Conservation (phyloP, 30 jellyfish, hydroid and myxozoan species). For the Sanderia malayensis region DNA sequence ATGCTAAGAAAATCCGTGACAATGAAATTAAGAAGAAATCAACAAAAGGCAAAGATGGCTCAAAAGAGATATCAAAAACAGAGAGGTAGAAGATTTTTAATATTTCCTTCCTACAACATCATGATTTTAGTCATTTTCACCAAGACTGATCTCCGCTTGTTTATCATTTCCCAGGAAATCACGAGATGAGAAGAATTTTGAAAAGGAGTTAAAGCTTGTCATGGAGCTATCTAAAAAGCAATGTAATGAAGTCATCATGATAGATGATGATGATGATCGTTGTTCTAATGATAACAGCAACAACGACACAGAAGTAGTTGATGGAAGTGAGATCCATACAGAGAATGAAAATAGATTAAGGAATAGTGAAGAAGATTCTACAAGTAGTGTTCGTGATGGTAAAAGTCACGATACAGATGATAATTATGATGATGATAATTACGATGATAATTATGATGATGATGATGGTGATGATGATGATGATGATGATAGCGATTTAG, state of each 20-base stretch:
- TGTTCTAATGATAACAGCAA: too few relatives aligned
- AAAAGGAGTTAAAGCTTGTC: constrained; percentile 50
- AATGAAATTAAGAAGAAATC: too few relatives aligned
- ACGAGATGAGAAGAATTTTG: constrained; percentile 46
- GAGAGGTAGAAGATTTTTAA: too few relatives aligned
- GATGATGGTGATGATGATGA: constrained; percentile 32
- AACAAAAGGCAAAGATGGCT: too few relatives aligned
- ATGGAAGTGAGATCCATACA: too few relatives aligned
- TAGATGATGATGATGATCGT: constrained; percentile 21
- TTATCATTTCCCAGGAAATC: constrained; percentile 51
- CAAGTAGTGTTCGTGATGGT: constrained; percentile 22
- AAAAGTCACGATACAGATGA: constrained; percentile 15
- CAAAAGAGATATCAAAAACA: too few relatives aligned
- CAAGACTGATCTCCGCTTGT: too few relatives aligned
- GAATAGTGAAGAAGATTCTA: constrained; percentile 35
- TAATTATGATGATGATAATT: constrained; percentile 19
- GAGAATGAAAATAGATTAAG: too few relatives aligned
- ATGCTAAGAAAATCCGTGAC: too few relatives aligned
- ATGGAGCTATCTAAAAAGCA: constrained; percentile 49
- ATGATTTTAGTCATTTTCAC: too few relatives aligned
- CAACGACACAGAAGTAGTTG: too few relatives aligned
- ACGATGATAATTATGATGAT: constrained; percentile 25
- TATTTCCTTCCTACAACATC: too few relatives aligned
- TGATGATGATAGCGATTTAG: constrained; percentile 15
- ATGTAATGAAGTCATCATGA: constrained; percentile 15